Percentiles rank a stretch among this genome's conserved stretches.
Conservation (phyloP, 1,140 invertebrate species). For the Drosophila mauritiana region DNA sequence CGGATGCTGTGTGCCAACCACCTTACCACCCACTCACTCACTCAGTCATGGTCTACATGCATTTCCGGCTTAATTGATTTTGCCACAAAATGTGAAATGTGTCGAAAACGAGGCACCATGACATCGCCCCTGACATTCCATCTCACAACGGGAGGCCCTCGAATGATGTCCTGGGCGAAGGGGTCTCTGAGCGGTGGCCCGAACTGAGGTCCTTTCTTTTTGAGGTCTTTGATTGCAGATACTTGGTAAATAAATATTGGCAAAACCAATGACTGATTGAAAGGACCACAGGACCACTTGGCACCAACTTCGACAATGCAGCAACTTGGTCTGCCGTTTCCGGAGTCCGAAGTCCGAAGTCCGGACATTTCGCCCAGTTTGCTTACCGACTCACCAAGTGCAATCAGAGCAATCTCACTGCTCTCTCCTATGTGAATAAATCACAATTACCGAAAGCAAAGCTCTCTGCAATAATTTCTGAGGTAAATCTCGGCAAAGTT, state of each 20-base stretch:
- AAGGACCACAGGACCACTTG: slow-evolving; percentile 59
- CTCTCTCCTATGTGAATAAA: slow-evolving; percentile 34
- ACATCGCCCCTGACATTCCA: slow-evolving; percentile 8
- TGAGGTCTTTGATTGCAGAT: slow-evolving; percentile 65
- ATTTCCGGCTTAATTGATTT: slow-evolving; percentile 82
- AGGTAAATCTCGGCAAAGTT: slow-evolving; percentile 37
- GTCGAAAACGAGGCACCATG: slow-evolving; percentile 65
- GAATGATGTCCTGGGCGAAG: slow-evolving; percentile 18
- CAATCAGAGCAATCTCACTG: slow-evolving; percentile 36
- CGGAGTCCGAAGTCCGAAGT: slow-evolving; percentile 3
- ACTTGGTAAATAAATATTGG: slow-evolving; percentile 72
- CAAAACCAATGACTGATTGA: slow-evolving; percentile 71
- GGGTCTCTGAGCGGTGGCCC: not conserved
- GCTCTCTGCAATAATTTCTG: slow-evolving; percentile 39
- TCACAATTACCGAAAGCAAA: slow-evolving; percentile 42
- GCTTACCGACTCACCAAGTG: slow-evolving; percentile 27
- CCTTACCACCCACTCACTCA: slow-evolving; percentile 14
- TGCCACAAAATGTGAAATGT: slow-evolving; percentile 79
- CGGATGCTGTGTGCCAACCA: slow-evolving; percentile 57
- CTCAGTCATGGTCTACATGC: slow-evolving; percentile 62
- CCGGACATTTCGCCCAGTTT: slow-evolving; percentile 28
- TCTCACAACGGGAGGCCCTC: not conserved
- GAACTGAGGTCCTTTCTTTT: slow-evolving; percentile 25
- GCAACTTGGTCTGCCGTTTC: slow-evolving; percentile 15
- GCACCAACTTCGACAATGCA: slow-evolving; percentile 29